Base-by-base conservation (phyloP, 2,797 vertebrate genomes). In the Gymnothorax javanicus region DNA sequence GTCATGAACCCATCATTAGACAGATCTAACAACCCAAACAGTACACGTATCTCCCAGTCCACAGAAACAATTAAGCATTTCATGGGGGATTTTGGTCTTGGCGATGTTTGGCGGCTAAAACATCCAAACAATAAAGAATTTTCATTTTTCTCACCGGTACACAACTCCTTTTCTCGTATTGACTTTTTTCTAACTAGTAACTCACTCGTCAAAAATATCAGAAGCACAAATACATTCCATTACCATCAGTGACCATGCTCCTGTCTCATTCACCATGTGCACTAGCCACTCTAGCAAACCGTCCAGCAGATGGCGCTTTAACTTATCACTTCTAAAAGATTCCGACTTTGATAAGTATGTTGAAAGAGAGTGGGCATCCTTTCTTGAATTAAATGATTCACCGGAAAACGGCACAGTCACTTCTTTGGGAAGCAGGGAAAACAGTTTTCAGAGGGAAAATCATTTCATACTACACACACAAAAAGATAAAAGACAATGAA, bases 271-370 rank as follows among this genome's bases (percentile, higher is more conserved):
- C 33, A 2, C 33, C 33, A 43, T 43, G 33, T 43, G 75, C 75
- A 43, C 1, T 43, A 1, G 33, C 33, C 33, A 43, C 33, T 43
- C 33, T 43, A 1, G 33, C 33, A 43, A 43, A 43, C 67, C 84
- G 7, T 43, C 11, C 52, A 79, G 75, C 43, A 1, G 52, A 7
- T 75, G 84, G 84, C 73, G 84, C 73, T 85, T 85, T 77, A 85
- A 85, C 58, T 56, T 69, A 85, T 85, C 0, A 1, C 77, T 85
- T 52, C 84, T 85, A 73, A 77, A 79, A 79, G 75, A 79, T 85
- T 52, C 27, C 33, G 33, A 43, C 33, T 43, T 43, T 43, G 33
- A 43, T 43, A 43, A 43, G 33, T 43, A 43, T 43, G 73, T 85
- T 11, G 58, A 85, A 59, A 4, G 77, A 85, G 84, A 85, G 69